Conservation (phyloP, 2,888 invertebrate genomes). For the Calliphora vomitoria region DNA sequence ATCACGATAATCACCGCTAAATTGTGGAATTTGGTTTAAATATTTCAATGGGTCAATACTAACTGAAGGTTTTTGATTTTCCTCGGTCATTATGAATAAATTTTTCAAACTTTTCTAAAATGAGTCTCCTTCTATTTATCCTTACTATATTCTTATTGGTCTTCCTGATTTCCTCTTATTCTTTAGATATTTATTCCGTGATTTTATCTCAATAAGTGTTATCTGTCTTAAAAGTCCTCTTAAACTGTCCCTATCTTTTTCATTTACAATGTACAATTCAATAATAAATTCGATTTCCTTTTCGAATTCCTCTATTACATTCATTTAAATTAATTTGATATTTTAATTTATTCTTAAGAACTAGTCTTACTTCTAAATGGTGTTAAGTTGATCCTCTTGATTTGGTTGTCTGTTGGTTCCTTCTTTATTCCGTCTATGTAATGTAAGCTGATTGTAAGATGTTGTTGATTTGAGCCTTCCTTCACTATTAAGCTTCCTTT, state of each 20-base stretch:
- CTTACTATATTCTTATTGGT: slow-evolving; percentile 16
- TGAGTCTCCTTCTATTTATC: slow-evolving; percentile 9
- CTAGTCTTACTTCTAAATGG: slow-evolving; percentile 11
- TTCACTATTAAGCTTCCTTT: not conserved
- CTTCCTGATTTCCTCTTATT: slow-evolving; percentile 4
- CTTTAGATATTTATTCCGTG: slow-evolving; percentile 15
- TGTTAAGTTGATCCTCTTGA: slow-evolving; percentile 1
- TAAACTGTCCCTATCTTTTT: not conserved
- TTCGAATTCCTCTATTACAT: not conserved
- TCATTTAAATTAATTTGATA: not conserved
- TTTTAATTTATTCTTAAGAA: slow-evolving; percentile 1
- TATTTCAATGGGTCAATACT: no score
- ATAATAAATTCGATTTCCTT: not conserved
- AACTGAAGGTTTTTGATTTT: not conserved
- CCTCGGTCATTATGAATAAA: slow-evolving; percentile 1
- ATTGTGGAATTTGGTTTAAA: not conserved
- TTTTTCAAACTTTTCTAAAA: slow-evolving; percentile 6
- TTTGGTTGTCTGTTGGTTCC: slow-evolving; percentile 7
- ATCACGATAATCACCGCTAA: not conserved
- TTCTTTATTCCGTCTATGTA: slow-evolving; percentile 14
- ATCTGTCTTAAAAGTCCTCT: not conserved
- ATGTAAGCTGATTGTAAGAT: not conserved
- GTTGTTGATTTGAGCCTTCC: slow-evolving; percentile 11
- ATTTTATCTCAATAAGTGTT: slow-evolving; percentile 2
- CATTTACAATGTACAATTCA: not conserved